Evolutionary conservation across 2,113 vertebrate species (phyloP).

Genomic region (Eulemur rufifrons): DNA sequence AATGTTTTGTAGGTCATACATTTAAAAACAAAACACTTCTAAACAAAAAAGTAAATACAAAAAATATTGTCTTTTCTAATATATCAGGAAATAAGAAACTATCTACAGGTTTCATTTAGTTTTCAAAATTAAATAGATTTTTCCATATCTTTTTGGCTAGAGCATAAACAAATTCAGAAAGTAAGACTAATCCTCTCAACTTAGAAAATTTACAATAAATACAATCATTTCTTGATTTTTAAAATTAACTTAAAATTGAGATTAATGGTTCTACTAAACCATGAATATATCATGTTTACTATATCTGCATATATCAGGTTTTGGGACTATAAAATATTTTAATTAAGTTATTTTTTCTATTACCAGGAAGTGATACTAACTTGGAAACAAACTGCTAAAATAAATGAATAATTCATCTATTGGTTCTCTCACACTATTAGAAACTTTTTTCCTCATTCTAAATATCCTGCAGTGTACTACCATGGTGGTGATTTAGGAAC

Average conservation of each 20-base stretch:
- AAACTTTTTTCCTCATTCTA: not conserved
- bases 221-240: conserved; percentile 22
- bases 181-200: not conserved
- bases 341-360: not conserved
- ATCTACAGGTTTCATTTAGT: conserved; percentile 7
- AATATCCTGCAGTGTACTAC: not conserved
- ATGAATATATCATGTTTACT: not conserved
- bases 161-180: conserved; percentile 4
- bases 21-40: not conserved
- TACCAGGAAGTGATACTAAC: not conserved
- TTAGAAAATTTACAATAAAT: conserved; percentile 22
- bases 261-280: not conserved
- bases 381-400: conserved; percentile 23
- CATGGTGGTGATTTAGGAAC: not conserved
- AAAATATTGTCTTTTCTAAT: conserved; percentile 12
- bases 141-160: not conserved
- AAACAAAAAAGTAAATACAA: conserved; percentile 37
- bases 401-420: not conserved
- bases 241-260: conserved; percentile 49
- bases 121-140: conserved; percentile 28
- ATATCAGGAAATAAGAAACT: conserved; percentile 42
- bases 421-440: not conserved
- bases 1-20: not conserved
- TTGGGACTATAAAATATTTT: conserved; percentile 7
- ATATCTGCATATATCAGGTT: not conserved